phyloP scores from a whole-genome alignment of 2,797 vertebrate genomes.

The Tinamus major region DNA sequence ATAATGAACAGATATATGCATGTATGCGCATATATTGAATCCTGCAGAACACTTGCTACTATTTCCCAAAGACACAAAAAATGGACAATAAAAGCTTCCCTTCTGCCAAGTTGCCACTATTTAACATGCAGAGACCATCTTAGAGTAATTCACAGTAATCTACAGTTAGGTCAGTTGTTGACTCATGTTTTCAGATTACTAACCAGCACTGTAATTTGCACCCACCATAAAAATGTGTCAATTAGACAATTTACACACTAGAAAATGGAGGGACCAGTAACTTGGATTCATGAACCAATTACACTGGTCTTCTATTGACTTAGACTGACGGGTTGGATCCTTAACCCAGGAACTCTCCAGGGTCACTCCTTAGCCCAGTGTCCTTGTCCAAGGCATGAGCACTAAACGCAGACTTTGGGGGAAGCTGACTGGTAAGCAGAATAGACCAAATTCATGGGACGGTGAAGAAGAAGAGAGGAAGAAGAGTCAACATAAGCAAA shows the following conservation, averaged over 20 bases:
- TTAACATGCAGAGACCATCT: background rate
- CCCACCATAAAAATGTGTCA: background rate
- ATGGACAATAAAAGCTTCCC: background rate
- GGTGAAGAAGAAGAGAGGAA: constrained; percentile 31
- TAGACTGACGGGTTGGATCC: background rate
- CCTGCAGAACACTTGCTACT: background rate
- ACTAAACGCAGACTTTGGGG: background rate
- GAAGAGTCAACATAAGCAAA: constrained; percentile 34
- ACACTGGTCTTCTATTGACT: background rate
- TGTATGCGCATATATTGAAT: background rate
- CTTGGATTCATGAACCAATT: background rate
- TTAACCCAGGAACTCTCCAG: background rate
- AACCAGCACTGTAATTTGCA: background rate
- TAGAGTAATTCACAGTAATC: background rate
- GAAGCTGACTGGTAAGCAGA: constrained; percentile 43
- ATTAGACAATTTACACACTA: background rate
- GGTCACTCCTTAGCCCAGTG: background rate
- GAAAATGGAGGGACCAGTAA: background rate
- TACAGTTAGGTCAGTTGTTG: background rate
- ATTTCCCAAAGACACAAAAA: background rate
- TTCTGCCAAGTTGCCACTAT: background rate
- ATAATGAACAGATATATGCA: background rate
- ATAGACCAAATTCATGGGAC: constrained; percentile 18
- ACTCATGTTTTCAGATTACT: background rate
- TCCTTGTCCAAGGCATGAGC: background rate